Percentiles rank a stretch among this genome's conserved stretches.
phyloP scores from a whole-genome alignment of 2,797 vertebrate genomes.

The Scomberomorus guttatus region DNA sequence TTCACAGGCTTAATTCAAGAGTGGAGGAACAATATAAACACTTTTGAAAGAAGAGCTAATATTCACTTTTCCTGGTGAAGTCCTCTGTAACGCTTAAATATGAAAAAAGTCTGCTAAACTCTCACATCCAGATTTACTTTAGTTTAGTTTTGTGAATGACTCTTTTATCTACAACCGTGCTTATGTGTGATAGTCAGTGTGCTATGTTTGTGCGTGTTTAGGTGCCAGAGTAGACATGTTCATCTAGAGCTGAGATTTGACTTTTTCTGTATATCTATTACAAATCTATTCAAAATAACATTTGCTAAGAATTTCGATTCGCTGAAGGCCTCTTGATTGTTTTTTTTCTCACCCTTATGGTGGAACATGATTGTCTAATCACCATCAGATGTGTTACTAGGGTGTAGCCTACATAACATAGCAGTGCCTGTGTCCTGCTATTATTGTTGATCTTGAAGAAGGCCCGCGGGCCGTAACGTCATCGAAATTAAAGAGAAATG shows the following conservation, averaged over 20 bases:
- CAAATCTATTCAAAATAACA: too few species aligned
- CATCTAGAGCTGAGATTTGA: too few species aligned
- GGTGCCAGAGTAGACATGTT: background rate
- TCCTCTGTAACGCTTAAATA: slow-evolving; percentile 52
- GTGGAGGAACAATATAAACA: slow-evolving; percentile 54
- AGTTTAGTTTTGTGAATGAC: slow-evolving; percentile 16
- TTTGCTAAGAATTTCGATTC: too few species aligned
- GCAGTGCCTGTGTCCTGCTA: too few species aligned
- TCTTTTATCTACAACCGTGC: slow-evolving; percentile 35
- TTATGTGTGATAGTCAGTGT: slow-evolving; percentile 13
- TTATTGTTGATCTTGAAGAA: too few species aligned
- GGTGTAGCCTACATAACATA: too few species aligned
- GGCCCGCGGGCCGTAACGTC: too few species aligned
- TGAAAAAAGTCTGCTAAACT: slow-evolving; percentile 41
- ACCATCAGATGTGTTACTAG: too few species aligned
- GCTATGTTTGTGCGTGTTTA: slow-evolving; percentile 26
- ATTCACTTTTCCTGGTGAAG: slow-evolving; percentile 36
- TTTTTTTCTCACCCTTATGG: too few species aligned
- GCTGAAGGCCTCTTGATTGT: too few species aligned
- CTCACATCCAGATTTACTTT: slow-evolving; percentile 37
- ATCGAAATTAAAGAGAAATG: too few species aligned
- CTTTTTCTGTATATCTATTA: background rate
- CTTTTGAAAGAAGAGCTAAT: slow-evolving; percentile 44
- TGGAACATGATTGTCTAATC: too few species aligned
- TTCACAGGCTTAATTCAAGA: slow-evolving; percentile 60